phyloP scores from a whole-genome alignment of 2,888 invertebrate species.

The Drosophila testacea region DNA sequence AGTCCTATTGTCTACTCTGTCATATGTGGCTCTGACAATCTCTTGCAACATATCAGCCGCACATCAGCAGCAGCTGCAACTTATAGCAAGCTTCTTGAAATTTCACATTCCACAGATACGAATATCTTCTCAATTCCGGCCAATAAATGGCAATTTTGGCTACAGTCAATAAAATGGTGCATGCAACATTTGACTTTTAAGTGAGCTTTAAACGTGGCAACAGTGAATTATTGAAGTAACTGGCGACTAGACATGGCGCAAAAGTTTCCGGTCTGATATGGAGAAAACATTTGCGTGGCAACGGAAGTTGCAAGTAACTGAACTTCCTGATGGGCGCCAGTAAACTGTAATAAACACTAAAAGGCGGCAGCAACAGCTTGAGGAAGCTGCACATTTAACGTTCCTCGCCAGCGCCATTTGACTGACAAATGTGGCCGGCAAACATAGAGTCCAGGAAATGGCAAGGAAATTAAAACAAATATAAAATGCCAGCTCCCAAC shows the following conservation, averaged over 20 bases:
- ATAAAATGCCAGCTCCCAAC: constrained; percentile 67
- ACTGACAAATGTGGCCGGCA: constrained; percentile 76
- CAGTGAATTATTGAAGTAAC: constrained; percentile 30
- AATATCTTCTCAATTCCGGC: constrained; percentile 22
- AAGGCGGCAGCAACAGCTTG: constrained; percentile 42
- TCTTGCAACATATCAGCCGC: constrained; percentile 37
- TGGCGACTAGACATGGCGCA: constrained; percentile 37
- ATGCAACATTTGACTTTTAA: constrained; percentile 22
- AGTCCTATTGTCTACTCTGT: constrained; percentile 32
- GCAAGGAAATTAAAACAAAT: constrained; percentile 80
- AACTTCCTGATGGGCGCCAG: constrained; percentile 70
- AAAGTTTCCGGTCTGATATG: constrained; percentile 60
- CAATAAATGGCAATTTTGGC: constrained; percentile 44
- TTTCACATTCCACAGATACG: constrained; percentile 6
- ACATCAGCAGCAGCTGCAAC: constrained; percentile 32
- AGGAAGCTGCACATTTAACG: constrained; percentile 68
- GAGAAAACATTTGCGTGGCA: constrained; percentile 33
- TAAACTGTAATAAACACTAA: constrained; percentile 77
- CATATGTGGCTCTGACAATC: constrained; percentile 37
- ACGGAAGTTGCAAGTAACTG: constrained; percentile 78
- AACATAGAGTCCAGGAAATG: constrained; percentile 65
- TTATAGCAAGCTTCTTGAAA: constrained; percentile 28
- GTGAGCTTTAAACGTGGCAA: constrained; percentile 23
- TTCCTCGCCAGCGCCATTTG: constrained; percentile 58
- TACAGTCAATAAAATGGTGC: constrained; percentile 61